Base-by-base conservation (phyloP, 2,113 vertebrate species). In the Dasyornis broadbenti region DNA sequence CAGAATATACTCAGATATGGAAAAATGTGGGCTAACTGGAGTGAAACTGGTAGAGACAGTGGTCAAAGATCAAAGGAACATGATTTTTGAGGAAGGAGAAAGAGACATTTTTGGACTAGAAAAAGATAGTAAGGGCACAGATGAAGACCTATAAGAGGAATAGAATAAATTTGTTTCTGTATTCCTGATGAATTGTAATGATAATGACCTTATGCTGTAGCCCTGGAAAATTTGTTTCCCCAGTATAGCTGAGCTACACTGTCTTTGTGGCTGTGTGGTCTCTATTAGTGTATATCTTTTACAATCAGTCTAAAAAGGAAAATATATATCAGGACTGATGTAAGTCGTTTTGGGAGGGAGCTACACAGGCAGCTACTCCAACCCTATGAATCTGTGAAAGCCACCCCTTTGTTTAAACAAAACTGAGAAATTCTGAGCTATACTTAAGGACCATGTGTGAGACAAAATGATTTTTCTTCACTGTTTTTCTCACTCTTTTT, bases 1-100 rank as follows among this genome's bases (percentile, higher is more conserved):
- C 20, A 59, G 14, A 2, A 2, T 14, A 10, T 39, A 26, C 21
- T 45, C 0, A 0, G 33, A 31, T 21, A n/a, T 31, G 15, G 26
- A 83, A 83, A 63, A 47, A 21, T 10, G 11, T 63, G 42, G 19
- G 27, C 3, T 31, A 80, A 8, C 9, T 76, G 44, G 26, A 68
- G 26, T 54, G 17, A 80, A 76, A 63, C 9, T 45, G 10, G 4
- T 37, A 26, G 16, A 70, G 19, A 53, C 19, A 86, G 54, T 22
- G 8, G 4, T 28, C 27, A 76, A n/a, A 75, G 44, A n/a, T 13
- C 24, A 83, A 49, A 82, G 8, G 11, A 89, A 27, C 10, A 10
- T 4, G 11, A 45, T 68, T 71, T 49, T n/a, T 6, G 31, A 5
- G 15, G 15, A 40, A n/a, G 37, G 30, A 57, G 28, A 57, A 45